Evolutionary conservation across 2,797 vertebrate genomes (phyloP).

Genomic region (Muscicapa striata): DNA sequence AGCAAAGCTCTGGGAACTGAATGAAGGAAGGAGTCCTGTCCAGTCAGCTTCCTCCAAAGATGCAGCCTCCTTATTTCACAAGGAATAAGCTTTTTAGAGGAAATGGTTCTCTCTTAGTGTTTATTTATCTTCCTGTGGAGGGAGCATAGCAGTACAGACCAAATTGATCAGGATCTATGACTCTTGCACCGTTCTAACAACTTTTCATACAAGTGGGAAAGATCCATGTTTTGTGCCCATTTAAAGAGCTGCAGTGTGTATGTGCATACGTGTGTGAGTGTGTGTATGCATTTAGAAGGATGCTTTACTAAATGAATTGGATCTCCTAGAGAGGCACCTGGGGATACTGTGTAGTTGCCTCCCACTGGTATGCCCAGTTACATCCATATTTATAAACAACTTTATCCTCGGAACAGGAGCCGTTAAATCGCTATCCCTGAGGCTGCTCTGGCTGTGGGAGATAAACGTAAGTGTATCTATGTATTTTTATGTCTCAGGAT

Average conservation of each 20-base stretch:
- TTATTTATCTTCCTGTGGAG: neutral
- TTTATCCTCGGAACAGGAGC: slow-evolving; percentile 64
- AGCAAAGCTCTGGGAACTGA: neutral
- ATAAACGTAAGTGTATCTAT: slow-evolving; percentile 63
- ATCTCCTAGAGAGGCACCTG: slow-evolving; percentile 55
- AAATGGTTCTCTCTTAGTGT: neutral
- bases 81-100: neutral
- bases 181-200: neutral
- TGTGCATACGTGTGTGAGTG: neutral
- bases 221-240: neutral
- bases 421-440: slow-evolving; percentile 63
- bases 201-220: neutral
- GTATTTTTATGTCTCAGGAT: slow-evolving; percentile 45
- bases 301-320: slow-evolving; percentile 67
- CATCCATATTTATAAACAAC: slow-evolving; percentile 79
- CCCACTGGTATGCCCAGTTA: slow-evolving; percentile 45
- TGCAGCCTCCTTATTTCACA: neutral
- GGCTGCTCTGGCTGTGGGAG: slow-evolving; percentile 70
- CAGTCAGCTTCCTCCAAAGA: neutral
- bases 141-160: neutral
- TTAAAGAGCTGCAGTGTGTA: neutral
- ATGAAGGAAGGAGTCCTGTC: neutral
- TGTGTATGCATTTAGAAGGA: slow-evolving; percentile 22
- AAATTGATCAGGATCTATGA: neutral
- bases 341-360: slow-evolving; percentile 45